Evolutionary conservation across 2,797 vertebrate genomes (phyloP).

Genomic region (Sarcophilus harrisii): DNA sequence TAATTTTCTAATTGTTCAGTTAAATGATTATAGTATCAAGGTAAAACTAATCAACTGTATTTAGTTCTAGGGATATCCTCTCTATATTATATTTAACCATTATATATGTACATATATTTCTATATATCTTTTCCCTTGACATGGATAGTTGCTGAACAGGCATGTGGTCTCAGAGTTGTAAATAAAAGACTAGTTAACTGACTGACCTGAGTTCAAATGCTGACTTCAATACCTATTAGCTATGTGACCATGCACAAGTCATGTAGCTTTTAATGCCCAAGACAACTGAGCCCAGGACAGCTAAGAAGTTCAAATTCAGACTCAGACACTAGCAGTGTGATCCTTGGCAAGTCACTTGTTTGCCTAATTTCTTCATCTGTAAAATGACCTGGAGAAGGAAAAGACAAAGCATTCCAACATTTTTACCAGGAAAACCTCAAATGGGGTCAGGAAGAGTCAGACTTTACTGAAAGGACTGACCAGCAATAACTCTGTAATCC

Average conservation of each 20-base stretch:
- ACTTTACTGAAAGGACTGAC: background rate
- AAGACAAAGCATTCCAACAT: background rate
- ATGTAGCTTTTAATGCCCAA: background rate
- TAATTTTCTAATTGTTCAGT: background rate
- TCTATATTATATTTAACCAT: background rate
- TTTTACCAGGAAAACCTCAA: background rate
- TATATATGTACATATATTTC: background rate
- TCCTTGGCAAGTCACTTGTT: background rate
- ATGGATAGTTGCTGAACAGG: background rate
- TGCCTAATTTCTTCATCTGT: background rate
- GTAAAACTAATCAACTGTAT: background rate
- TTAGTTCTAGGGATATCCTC: background rate
- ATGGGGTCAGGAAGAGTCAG: background rate
- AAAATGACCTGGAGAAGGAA: background rate
- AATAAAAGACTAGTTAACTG: background rate
- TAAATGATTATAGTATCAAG: background rate
- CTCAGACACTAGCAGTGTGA: background rate
- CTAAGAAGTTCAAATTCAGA: background rate
- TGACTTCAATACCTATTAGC: background rate
- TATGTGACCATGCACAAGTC: background rate
- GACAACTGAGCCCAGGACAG: background rate
- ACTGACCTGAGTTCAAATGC: background rate
- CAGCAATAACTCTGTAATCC: conserved; percentile 47
- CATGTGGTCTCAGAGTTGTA: background rate
- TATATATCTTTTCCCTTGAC: background rate